A percentile compares a stretch with the other conserved stretches of the same genome.
phyloP scores from a whole-genome alignment of 2,888 invertebrate species.

The Augochlorella aurata region DNA sequence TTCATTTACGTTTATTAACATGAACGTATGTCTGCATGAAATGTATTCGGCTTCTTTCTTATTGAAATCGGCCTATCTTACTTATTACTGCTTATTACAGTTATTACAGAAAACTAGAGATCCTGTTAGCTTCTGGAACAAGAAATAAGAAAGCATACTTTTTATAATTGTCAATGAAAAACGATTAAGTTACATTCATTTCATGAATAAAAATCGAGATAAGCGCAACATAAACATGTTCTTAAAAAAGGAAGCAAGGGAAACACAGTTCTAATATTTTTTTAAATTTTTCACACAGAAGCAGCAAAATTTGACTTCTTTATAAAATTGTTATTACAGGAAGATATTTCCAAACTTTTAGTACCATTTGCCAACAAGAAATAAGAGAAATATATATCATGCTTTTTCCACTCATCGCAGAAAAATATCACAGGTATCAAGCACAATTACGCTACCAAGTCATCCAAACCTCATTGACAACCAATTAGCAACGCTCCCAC shows the following conservation, averaged over 20 bases:
- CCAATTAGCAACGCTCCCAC: neutral
- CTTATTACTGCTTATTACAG: too few species aligned
- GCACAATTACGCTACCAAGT: neutral
- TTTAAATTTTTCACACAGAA: neutral
- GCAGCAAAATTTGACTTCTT: too few species aligned
- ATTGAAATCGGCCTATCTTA: too few species aligned
- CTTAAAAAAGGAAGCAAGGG: neutral
- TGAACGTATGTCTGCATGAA: too few species aligned
- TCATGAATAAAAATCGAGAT: neutral
- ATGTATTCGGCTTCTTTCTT: too few species aligned
- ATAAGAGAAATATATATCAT: neutral
- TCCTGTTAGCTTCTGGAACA: neutral
- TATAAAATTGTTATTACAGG: neutral
- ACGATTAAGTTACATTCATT: neutral
- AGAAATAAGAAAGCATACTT: neutral
- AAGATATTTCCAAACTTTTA: neutral
- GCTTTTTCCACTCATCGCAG: neutral
- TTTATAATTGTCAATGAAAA: neutral
- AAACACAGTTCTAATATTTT: neutral
- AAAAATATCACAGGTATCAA: neutral
- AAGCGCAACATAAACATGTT: neutral
- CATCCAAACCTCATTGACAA: neutral
- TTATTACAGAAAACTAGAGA: too few species aligned
- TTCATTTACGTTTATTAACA: neutral
- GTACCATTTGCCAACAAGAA: neutral